Evolutionary conservation across 2,113 vertebrate genomes (phyloP), one percentile per base, ranked within the genome.

Genomic region (Percopsis transmontana): DNA sequence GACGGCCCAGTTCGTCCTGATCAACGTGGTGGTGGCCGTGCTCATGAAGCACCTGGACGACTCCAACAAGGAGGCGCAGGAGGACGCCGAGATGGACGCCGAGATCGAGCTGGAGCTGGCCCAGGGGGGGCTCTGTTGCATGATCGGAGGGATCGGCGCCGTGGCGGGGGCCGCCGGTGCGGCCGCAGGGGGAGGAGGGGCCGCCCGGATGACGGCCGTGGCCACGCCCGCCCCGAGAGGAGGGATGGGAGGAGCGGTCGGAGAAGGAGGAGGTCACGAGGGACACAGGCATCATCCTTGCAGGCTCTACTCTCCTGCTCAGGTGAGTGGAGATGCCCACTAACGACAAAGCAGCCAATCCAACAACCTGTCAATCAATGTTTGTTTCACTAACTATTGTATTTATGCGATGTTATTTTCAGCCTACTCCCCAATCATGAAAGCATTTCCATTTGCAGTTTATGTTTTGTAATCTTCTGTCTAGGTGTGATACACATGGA

Each of bases 41-140:
- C 94, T 99, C 58, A 99, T 99, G 97, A 99, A 99, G 77, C 97
- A 99, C 54, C 93, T 99, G 23, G 97, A 99, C 0, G 97, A 99
- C 83, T 98, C 96, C 86, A 99, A 99, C 89, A 98, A 99, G 75
- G 97, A 98, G 80, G 96, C 96, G 0, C 95, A 95, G 89, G 97
- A 98, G 85, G 96, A 99, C 2, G 97, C 96, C 0, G 97, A 99
- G 91, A 95, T 99, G 96, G 97, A 99, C 6, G 96, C 96, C 0
- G 97, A 99, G 88, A 94, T 99, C 19, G 95, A 99, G 87, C 83
- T 98, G 55, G 96, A 99, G 92, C 87, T 97, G 85, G 93, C 96
- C 15, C 96, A 97, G 15, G 91, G 96, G 1, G 88, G 86, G 12
- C 90, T 92, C 44, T 92, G 92, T 82, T 93, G 92, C 79, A 85